A percentile compares a stretch with the other conserved stretches of the same genome.
Evolutionary conservation across 2,888 invertebrate species (phyloP).

Genomic region (Limulus polyphemus): DNA sequence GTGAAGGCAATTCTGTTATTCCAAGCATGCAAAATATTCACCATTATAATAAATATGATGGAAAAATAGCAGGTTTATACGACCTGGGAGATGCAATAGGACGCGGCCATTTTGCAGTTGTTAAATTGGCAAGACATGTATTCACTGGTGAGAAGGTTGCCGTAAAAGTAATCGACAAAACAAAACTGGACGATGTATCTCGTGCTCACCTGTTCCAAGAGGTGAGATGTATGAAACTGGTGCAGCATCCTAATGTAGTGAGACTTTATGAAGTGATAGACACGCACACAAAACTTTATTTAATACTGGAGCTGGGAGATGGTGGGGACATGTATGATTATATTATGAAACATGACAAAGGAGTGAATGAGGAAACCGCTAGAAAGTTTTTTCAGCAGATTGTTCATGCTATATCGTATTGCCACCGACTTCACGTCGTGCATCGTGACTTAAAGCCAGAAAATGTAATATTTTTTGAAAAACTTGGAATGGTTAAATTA

Average conservation of each 20-base stretch:
- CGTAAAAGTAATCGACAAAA: slow-evolving; percentile 82
- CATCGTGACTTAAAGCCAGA: slow-evolving; percentile 96
- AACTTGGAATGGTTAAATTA: slow-evolving; percentile 88
- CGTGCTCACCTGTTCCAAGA: slow-evolving; percentile 77
- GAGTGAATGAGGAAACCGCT: slow-evolving; percentile 47
- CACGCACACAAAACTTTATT: slow-evolving; percentile 91
- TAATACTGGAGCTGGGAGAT: slow-evolving; percentile 86
- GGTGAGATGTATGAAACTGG: slow-evolving; percentile 94
- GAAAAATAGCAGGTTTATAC: slow-evolving; percentile 65
- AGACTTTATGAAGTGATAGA: slow-evolving; percentile 98
- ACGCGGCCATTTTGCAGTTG: slow-evolving; percentile 96
- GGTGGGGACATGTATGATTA: slow-evolving; percentile 98
- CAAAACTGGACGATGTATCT: slow-evolving; percentile 89
- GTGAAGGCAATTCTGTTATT: no score
- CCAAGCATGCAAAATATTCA: no score
- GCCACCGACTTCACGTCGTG: slow-evolving; percentile 79
- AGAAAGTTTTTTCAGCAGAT: slow-evolving; percentile 87
- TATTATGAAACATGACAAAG: slow-evolving; percentile 84
- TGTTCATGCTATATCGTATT: slow-evolving; percentile 90
- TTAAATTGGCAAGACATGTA: slow-evolving; percentile 93
- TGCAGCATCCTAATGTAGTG: slow-evolving; percentile 98
- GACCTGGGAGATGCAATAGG: slow-evolving; percentile 91
- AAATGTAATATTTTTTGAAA: slow-evolving; percentile 98
- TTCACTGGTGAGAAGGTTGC: slow-evolving; percentile 56
- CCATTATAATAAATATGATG: slow-evolving; percentile 16